phyloP scores from a whole-genome alignment of 2,888 invertebrate genomes.

The Geotrupes spiniger region DNA sequence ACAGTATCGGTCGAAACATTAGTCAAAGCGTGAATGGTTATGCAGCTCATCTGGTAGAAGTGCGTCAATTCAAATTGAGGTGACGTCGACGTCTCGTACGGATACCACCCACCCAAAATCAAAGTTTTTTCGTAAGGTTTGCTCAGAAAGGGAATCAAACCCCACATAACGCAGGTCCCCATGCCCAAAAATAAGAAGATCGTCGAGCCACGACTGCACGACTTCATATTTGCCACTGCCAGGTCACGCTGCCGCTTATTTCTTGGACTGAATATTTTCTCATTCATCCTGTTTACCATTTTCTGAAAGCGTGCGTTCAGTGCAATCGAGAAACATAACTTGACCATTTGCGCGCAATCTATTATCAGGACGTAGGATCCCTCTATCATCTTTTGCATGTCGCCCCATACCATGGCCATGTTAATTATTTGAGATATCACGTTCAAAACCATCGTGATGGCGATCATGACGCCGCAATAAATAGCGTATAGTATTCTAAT shows the following conservation, averaged over 20 bases:
- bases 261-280: constrained; percentile 25
- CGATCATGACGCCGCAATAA: constrained; percentile 17
- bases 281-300: constrained; percentile 23
- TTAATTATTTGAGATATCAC: constrained; percentile 53
- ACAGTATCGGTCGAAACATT: constrained; percentile 55
- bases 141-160: constrained; percentile 40
- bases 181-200: constrained; percentile 34
- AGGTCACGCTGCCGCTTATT: constrained; percentile 28
- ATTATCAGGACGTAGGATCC: constrained; percentile 38
- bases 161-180: constrained; percentile 39
- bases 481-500: constrained; percentile 1
- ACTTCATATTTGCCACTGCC: constrained; percentile 29
- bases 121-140: constrained; percentile 24
- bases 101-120: constrained; percentile 48
- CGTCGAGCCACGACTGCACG: constrained; percentile 31
- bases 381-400: constrained; percentile 36
- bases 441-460: constrained; percentile 46
- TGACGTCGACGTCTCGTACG: constrained; percentile 48
- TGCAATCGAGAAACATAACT: constrained; percentile 17
- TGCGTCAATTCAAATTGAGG: constrained; percentile 52
- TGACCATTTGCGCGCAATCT: constrained; percentile 27
- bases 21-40: constrained; percentile 51
- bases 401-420: constrained; percentile 48
- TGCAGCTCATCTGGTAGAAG: constrained; percentile 51
- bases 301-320: constrained; percentile 19